Conservation (phyloP, 2,113 vertebrate genomes). For the Egretta garzetta region DNA sequence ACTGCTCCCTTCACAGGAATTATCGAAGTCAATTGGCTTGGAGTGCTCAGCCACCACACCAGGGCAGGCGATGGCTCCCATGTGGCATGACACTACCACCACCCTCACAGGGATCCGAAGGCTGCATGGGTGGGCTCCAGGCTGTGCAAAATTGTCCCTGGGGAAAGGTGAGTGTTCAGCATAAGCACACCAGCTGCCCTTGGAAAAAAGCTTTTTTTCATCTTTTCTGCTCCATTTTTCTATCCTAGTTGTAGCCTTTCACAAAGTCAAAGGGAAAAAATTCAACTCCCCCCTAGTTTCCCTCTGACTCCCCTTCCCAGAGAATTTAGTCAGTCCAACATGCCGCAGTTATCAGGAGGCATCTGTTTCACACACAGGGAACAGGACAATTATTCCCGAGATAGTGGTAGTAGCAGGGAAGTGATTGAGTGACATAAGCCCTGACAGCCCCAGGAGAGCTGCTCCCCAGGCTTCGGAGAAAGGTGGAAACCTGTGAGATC, state of each 20-base stretch:
- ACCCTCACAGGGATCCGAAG: background rate
- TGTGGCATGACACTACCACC: accelerated
- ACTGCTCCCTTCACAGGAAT: background rate
- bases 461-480: background rate
- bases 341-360: background rate
- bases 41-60: accelerated
- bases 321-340: background rate
- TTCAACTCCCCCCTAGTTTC: background rate
- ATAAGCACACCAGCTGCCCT: background rate
- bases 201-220: background rate
- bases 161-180: background rate
- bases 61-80: accelerated
- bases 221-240: background rate
- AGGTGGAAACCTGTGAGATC: background rate
- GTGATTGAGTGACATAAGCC: background rate
- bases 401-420: background rate
- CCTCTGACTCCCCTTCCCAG: background rate
- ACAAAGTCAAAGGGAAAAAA: background rate
- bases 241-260: background rate
- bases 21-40: background rate
- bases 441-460: background rate
- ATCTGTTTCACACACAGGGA: background rate
- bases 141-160: background rate
- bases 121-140: background rate
- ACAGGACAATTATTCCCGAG: background rate